These are phyloP conservation scores for Fulmarus glacialis DNA, from an alignment of 2,113 vertebrate species.

Conservation along the genomic window DNA sequence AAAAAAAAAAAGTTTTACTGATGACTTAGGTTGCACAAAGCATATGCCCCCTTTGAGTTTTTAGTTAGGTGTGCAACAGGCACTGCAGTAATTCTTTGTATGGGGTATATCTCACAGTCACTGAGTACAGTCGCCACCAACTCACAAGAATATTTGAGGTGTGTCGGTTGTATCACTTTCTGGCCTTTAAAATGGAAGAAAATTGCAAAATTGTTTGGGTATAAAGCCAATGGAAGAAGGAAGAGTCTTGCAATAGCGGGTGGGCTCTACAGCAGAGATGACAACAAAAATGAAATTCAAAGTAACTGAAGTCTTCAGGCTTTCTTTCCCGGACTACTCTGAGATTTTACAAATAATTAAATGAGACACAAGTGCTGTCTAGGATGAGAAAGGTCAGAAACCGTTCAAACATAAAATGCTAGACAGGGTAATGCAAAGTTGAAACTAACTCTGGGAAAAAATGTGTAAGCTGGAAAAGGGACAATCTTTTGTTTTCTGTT, in stretches of 20 bases:
- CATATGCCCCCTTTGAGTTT: not conserved
- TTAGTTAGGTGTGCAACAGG: not conserved
- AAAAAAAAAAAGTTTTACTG: not conserved
- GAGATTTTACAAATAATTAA: constrained; percentile 34
- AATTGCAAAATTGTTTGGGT: not conserved
- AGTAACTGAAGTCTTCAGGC: not conserved
- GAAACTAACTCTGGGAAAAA: constrained; percentile 33
- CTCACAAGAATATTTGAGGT: not conserved
- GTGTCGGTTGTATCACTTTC: not conserved
- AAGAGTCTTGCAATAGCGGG: not conserved
- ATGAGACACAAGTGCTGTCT: constrained; percentile 7
- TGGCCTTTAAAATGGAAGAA: not conserved
- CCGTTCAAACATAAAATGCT: not conserved
- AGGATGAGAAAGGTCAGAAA: constrained; percentile 47
- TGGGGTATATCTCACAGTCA: not conserved
- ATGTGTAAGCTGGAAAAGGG: not conserved
- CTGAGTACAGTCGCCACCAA: not conserved
- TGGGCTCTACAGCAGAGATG: not conserved
- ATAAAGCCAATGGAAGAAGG: not conserved
- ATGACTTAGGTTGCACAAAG: not conserved
- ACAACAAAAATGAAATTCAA: constrained; percentile 42
- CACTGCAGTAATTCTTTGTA: not conserved
- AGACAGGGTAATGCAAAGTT: not conserved
- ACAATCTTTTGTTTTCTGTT: not conserved
- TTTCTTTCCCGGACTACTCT: not conserved